Evolutionary conservation across 1,140 invertebrate genomes (phyloP), one percentile per base, ranked within the genome.

Genomic region (Drosophila ogumai): DNA sequence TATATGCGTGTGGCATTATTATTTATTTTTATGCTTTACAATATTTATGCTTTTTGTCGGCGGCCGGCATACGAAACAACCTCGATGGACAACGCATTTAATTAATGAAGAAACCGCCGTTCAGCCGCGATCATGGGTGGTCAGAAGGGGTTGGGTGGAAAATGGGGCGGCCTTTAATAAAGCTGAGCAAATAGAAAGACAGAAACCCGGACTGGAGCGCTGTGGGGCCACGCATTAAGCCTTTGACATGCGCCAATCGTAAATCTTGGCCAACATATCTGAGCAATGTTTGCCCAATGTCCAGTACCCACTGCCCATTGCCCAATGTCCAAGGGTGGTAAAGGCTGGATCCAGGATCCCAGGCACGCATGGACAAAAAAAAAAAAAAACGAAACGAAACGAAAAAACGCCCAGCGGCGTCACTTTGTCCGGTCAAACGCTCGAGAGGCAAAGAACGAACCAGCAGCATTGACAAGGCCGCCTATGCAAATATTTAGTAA

Each of bases 401-500:
- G 44, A 72, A 87, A 88, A 90, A 85, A 75, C 79, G 59, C 43
- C 56, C 65, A 50, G 46, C 80, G 69, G 85, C 68, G 68, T 54
- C 74, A 65, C 77, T 84, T 72, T 90, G 85, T 85, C 81, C 84
- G 69, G 76, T 82, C 74, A 75, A 75, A 69, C 71, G 65, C 43
- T 72, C 10, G 52, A 17, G 76, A 57, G 52, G 15, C 59, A 54
- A 59, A 50, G 56, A 47, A 31, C 60, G 52, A 31, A 65, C 59
- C 73, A 75, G 74, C 88, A 87, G 69, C 81, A 76, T 88, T 86
- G 90, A 91, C 90, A 91, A 91, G 90, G 90, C 86, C 90, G 90
- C 90, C 90, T 90, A 88, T 90, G 90, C 82, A 91, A 91, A 91
- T 91, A 91, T 91, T 91, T 91, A 91, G 90, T 91, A 88, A 90